phyloP scores from a whole-genome alignment of 92 coral and sea anemone genomes.

The Paramuricea clavata region DNA sequence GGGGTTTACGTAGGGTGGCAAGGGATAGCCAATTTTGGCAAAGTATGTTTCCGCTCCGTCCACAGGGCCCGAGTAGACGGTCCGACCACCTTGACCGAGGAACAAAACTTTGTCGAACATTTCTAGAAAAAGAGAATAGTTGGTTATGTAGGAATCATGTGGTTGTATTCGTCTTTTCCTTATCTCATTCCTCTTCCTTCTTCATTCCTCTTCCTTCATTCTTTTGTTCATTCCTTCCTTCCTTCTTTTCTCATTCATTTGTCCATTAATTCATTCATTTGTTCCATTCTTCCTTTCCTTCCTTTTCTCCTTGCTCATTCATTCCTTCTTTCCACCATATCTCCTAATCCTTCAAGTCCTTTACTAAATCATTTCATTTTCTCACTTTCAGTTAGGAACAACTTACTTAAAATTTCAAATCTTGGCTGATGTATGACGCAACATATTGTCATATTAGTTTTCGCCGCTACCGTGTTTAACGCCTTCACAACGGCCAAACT shows the following conservation, averaged over 20 bases:
- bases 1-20: constrained; percentile 47
- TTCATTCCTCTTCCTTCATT: neutral
- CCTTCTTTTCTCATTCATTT: neutral
- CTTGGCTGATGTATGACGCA: constrained; percentile 49
- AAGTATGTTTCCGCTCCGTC: constrained; percentile 38
- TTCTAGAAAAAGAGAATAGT: neutral
- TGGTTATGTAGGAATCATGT: neutral
- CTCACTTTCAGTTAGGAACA: too few species aligned
- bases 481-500: constrained; percentile 30
- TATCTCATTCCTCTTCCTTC: neutral
- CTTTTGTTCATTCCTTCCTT: neutral
- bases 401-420: constrained; percentile 40
- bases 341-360: neutral
- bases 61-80: constrained; percentile 39
- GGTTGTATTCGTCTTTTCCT: neutral
- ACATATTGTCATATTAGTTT: constrained; percentile 16
- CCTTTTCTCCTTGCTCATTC: neutral
- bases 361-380: neutral
- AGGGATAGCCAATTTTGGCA: constrained; percentile 32
- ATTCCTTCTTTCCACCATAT: neutral
- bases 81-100: constrained; percentile 42
- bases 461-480: constrained; percentile 11
- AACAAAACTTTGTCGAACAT: constrained; percentile 39
- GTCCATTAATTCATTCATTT: neutral
- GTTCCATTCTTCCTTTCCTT: neutral